These are phyloP conservation scores for Drosophila dunni DNA, from an alignment of 1,140 invertebrate genomes.

Conservation along the genomic window DNA sequence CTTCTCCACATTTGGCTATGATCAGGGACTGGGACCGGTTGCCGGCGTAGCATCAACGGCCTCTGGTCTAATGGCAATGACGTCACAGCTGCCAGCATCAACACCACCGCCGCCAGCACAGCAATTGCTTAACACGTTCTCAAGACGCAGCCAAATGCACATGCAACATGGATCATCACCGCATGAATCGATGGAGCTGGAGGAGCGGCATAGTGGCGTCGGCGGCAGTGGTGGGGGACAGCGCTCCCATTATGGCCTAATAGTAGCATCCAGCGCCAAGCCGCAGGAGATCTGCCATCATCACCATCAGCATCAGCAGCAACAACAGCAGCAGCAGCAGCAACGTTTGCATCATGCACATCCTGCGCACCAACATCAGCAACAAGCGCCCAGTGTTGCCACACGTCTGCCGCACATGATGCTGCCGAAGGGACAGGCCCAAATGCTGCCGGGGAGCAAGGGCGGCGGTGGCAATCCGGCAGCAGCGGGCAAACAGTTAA, in stretches of 20 bases:
- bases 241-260: conserved; percentile 66
- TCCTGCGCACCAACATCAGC: conserved; percentile 66
- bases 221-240: conserved; percentile 26
- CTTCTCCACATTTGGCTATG: conserved; percentile 84
- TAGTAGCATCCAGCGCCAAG: conserved; percentile 53
- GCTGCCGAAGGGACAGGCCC: conserved; percentile 44
- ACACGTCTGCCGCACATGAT: conserved; percentile 85
- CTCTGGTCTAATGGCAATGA: conserved; percentile 23
- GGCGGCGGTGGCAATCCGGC: conserved; percentile 37
- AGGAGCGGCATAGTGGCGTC: conserved; percentile 64
- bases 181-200: conserved; percentile 57
- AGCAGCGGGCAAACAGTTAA: conserved; percentile 46
- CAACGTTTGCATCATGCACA: conserved; percentile 60
- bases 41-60: not conserved
- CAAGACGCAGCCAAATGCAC: conserved; percentile 63
- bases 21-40: conserved; percentile 42
- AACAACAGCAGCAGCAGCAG: conserved; percentile 56
- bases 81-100: conserved; percentile 37
- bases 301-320: conserved; percentile 81
- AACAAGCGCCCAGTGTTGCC: conserved; percentile 44
- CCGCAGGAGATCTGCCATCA: conserved; percentile 78
- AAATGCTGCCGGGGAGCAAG: conserved; percentile 35
- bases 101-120: conserved; percentile 56
- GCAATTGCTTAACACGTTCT: conserved; percentile 50
- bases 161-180: conserved; percentile 64